A percentile compares a stretch with the other conserved stretches of the same genome.
Conservation (phyloP, 1,140 invertebrate species). For the Drosophila bocqueti region DNA sequence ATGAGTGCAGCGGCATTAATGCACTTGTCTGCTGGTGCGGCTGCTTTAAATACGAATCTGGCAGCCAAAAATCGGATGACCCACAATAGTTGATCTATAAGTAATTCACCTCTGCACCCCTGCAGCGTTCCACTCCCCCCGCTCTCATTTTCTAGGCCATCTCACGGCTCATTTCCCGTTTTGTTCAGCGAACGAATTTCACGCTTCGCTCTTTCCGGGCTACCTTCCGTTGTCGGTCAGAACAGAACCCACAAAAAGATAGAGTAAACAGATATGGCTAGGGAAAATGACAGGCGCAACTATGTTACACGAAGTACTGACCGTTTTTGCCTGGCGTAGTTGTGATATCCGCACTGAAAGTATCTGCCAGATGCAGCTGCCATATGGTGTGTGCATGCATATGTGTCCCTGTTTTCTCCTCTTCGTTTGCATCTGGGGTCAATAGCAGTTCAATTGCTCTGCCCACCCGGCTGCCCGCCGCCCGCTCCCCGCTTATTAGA, state of each 20-base stretch:
- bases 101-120: slow-evolving; percentile 12
- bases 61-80: background rate
- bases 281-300: slow-evolving; percentile 57
- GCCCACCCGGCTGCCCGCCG: slow-evolving; percentile 4
- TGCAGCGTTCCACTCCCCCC: background rate
- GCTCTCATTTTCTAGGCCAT: slow-evolving; percentile 13
- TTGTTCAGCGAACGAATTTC: slow-evolving; percentile 63
- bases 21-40: background rate
- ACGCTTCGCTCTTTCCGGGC: slow-evolving; percentile 51
- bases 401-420: slow-evolving; percentile 11
- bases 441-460: slow-evolving; percentile 75
- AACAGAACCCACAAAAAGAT: background rate
- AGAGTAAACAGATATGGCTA: background rate
- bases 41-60: slow-evolving; percentile 23
- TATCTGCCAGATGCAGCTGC: slow-evolving; percentile 55
- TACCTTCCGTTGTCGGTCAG: slow-evolving; percentile 42
- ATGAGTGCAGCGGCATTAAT: background rate
- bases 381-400: slow-evolving; percentile 39
- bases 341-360: slow-evolving; percentile 52
- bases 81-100: slow-evolving; percentile 22
- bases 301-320: slow-evolving; percentile 70
- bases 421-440: slow-evolving; percentile 52
- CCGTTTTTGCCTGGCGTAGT: slow-evolving; percentile 67
- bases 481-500: slow-evolving; percentile 50
- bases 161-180: slow-evolving; percentile 69